A percentile compares a stretch with the other conserved stretches of the same genome.
phyloP scores from a whole-genome alignment of 2,113 vertebrate species.

The Callipepla californica region DNA sequence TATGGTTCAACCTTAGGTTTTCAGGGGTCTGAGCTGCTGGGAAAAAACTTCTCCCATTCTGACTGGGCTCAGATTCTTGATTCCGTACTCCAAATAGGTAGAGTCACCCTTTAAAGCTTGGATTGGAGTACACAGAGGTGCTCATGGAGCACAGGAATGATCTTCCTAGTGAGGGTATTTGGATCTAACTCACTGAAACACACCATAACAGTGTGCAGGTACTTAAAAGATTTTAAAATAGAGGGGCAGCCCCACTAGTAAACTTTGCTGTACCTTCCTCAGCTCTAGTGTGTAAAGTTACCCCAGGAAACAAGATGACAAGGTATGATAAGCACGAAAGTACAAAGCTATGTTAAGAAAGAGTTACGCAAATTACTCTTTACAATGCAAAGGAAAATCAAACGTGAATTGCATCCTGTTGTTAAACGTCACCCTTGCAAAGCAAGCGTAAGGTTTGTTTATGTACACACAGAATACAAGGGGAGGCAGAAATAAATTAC shows the following conservation, averaged over 20 bases:
- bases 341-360: background rate
- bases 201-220: background rate
- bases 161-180: background rate
- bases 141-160: background rate
- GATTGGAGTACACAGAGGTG: background rate
- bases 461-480: background rate
- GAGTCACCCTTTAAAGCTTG: background rate
- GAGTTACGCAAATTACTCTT: background rate
- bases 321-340: background rate
- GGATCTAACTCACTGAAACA: background rate
- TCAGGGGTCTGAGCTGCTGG: background rate
- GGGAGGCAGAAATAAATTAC: constrained; percentile 47
- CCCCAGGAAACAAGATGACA: background rate
- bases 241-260: background rate
- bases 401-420: constrained; percentile 10
- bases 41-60: background rate
- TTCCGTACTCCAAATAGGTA: background rate
- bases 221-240: background rate
- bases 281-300: background rate
- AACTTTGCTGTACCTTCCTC: background rate
- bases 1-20: background rate
- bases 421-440: background rate
- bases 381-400: constrained; percentile 5
- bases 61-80: background rate
- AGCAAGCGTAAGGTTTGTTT: constrained; percentile 15